Evolutionary conservation across 2,888 invertebrate species (phyloP), one percentile per base, ranked within the genome.

Genomic region (Lycia hirtaria): DNA sequence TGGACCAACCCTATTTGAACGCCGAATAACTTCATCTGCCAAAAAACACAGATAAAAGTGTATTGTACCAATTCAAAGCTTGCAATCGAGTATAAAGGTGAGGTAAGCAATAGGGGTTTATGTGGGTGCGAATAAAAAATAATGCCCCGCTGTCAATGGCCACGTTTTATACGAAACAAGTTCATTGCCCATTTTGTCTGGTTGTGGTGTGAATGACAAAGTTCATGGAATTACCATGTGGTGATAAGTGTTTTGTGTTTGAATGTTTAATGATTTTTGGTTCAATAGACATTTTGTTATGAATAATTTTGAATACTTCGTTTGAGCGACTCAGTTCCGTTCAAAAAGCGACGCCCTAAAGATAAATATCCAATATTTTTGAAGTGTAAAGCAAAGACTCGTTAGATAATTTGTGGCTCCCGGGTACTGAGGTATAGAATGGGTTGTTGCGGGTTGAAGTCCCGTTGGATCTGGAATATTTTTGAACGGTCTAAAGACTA

Each of bases 141-240:
- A 48, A 49, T 44, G 48, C 32, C 24, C 57, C 57, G 57, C 37
- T 49, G 26, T 28, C 40, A 49, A 43, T 24, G 35, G 48, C 43
- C 53, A 43, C 41, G 33, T 58, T 58, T 43, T 49, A 43, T 53
- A n/a, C n/a, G 43, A 44, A 45, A 56, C 50, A 45, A 28, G 57
- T 52, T 58, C 57, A 58, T 58, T 49, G 52, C 57, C 52, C 57
- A 51, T 58, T 56, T 45, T 30, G 37, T 55, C 19, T 14, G 40
- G 15, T 45, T 32, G 17, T 33, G 24, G 40, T 57, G 51, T 32
- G 40, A 47, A 47, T 47, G 41, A 22, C 50, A 43, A 48, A 33
- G 19, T 30, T 24, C 38, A n/a, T 38, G 12, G 17, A 43, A 43
- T 55, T n/a, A 41, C 17, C 17, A 17, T 30, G 43, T 28, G 26